phyloP scores from a whole-genome alignment of 2,113 vertebrate genomes.

The Sinocyclocheilus anshuiensis region DNA sequence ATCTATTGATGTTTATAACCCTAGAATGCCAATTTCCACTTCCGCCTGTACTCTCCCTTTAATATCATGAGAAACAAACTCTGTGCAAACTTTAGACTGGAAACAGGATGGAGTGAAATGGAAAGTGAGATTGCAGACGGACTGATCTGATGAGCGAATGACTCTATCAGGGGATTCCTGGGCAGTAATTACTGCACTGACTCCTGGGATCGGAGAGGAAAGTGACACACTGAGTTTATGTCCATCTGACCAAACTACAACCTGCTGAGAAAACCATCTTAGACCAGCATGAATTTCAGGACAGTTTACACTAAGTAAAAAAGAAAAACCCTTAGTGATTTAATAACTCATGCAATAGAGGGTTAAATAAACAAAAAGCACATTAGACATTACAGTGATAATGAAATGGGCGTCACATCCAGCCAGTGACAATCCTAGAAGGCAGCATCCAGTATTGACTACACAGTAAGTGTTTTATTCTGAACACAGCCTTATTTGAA shows the following conservation, averaged over 20 bases:
- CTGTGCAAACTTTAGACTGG: neutral
- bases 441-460: too few relatives aligned
- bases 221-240: neutral
- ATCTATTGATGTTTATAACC: neutral
- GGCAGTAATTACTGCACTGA: neutral
- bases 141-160: neutral
- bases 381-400: too few relatives aligned
- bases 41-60: neutral
- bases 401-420: too few relatives aligned
- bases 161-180: neutral
- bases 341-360: too few relatives aligned
- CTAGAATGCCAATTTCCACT: neutral
- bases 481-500: neutral
- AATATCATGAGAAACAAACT: neutral
- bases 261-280: neutral
- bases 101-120: neutral
- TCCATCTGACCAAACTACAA: neutral
- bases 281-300: neutral
- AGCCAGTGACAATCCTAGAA: too few relatives aligned
- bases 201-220: neutral
- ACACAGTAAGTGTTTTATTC: neutral
- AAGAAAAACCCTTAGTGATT: too few relatives aligned
- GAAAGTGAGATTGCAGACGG: neutral
- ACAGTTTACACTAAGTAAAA: too few relatives aligned
- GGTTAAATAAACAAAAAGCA: too few relatives aligned